These are phyloP conservation scores for Hypanus sabinus DNA, from an alignment of 2,113 vertebrate species.

Conservation along the genomic window DNA sequence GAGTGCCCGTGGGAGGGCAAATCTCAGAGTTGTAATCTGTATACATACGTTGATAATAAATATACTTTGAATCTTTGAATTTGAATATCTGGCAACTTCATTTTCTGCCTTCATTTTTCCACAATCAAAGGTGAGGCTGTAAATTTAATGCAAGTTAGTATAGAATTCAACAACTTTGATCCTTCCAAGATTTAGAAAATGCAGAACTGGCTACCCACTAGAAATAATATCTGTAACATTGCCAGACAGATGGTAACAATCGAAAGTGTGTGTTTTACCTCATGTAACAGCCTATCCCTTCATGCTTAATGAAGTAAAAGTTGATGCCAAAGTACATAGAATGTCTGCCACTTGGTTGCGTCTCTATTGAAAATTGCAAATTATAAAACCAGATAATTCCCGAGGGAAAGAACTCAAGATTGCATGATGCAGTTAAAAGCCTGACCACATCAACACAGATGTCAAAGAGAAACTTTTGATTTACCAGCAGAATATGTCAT, in stretches of 20 bases:
- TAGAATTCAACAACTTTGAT: too few relatives aligned
- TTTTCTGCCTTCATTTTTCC: neutral
- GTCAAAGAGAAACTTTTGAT: neutral
- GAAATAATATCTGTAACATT: neutral
- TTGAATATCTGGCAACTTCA: neutral
- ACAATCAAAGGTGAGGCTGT: neutral
- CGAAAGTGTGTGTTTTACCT: neutral
- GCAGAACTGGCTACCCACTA: neutral
- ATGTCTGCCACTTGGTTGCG: neutral
- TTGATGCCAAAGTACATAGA: neutral
- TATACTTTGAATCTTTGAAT: too few relatives aligned
- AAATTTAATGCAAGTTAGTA: neutral
- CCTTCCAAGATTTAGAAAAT: neutral
- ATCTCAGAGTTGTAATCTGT: too few relatives aligned
- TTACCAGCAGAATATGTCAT: neutral
- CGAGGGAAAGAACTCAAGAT: neutral
- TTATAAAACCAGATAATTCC: neutral
- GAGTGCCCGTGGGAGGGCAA: too few relatives aligned
- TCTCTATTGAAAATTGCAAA: neutral
- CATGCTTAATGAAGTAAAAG: neutral
- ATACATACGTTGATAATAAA: too few relatives aligned
- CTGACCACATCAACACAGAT: neutral
- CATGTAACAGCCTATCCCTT: neutral
- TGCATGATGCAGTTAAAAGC: neutral
- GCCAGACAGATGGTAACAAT: slow-evolving; percentile 26